Conservation (phyloP, 2,888 invertebrate species). For the Pinctada fucata region DNA sequence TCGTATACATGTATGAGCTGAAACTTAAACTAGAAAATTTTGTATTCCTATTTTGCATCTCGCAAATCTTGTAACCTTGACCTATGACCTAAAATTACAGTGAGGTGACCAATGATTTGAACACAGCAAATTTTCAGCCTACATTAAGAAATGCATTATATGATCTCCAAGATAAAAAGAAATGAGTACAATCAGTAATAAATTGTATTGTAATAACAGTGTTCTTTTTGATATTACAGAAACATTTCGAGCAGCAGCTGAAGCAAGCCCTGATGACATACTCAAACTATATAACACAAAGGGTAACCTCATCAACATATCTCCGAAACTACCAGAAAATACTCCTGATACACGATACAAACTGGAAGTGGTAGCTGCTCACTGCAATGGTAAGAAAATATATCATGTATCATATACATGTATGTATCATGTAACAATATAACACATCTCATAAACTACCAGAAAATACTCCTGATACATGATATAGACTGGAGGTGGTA, state of each 20-base stretch:
- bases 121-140: no score
- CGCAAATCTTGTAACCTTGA: no score
- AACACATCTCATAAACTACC: constrained; percentile 82
- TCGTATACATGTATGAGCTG: no score
- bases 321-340: constrained; percentile 81
- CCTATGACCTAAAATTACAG: no score
- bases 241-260: constrained; percentile 83
- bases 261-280: constrained; percentile 83
- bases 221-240: constrained; percentile 78
- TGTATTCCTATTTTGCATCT: no score
- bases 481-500: constrained; percentile 80
- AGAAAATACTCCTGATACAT: constrained; percentile 80
- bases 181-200: no score
- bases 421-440: constrained; percentile 54
- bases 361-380: constrained; percentile 79
- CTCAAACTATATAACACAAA: constrained; percentile 82
- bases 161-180: no score
- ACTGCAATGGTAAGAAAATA: constrained; percentile 72
- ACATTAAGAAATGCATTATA: no score
- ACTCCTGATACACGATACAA: constrained; percentile 80
- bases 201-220: background rate
- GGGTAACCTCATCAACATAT: constrained; percentile 83
- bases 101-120: no score
- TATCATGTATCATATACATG: constrained; percentile 37
- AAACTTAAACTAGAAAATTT: no score